phyloP scores from a whole-genome alignment of 2,113 vertebrate species.

The Isichthys henryi region DNA sequence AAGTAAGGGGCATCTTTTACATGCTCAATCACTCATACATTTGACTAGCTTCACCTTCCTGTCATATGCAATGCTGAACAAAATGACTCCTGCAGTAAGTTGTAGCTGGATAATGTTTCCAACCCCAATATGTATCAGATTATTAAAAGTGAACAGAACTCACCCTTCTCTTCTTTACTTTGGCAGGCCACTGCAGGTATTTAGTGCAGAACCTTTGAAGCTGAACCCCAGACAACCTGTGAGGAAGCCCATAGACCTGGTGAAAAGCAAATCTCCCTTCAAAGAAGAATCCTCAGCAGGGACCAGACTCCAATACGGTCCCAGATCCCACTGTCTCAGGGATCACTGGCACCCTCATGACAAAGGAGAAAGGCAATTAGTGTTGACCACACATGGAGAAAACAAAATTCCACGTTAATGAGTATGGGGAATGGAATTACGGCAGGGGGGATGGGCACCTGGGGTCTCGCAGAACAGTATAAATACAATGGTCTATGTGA shows the following conservation, averaged over 20 bases:
- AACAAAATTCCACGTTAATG: neutral
- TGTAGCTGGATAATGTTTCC: neutral
- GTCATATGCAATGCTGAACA: neutral
- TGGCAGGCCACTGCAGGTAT: neutral
- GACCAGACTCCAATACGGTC: neutral
- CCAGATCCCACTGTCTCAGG: neutral
- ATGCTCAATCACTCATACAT: neutral
- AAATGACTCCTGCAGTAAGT: neutral
- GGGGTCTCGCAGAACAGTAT: neutral
- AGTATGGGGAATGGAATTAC: neutral
- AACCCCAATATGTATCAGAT: neutral
- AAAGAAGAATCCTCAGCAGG: constrained; percentile 5
- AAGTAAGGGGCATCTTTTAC: neutral
- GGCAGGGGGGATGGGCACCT: neutral
- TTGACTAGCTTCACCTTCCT: neutral
- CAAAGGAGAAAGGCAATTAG: constrained; percentile 4
- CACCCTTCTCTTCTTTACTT: neutral
- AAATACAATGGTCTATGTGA: neutral
- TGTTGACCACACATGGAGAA: neutral
- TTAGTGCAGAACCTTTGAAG: constrained; percentile 4
- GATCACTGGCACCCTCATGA: neutral
- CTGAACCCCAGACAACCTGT: neutral
- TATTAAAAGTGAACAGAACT: neutral
- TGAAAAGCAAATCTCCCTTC: neutral
- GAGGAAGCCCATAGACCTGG: neutral